phyloP scores from a whole-genome alignment of 2,888 invertebrate genomes.

The Listrodromus nycthemerus region DNA sequence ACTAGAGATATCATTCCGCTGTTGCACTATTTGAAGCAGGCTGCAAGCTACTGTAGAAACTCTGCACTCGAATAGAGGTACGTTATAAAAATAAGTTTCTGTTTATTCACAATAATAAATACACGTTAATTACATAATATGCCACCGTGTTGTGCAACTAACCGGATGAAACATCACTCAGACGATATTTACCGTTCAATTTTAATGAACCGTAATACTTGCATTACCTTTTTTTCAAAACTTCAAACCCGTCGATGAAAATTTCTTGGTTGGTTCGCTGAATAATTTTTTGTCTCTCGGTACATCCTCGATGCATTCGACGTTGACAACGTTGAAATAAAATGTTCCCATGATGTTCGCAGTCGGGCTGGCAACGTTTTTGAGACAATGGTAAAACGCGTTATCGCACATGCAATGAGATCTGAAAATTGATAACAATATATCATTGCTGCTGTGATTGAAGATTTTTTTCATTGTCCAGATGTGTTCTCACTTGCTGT shows the following conservation, averaged over 20 bases:
- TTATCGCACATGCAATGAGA: conserved; percentile 96
- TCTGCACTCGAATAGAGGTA: conserved; percentile 36
- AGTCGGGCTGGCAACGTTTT: conserved; percentile 89
- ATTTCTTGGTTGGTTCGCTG: conserved; percentile 61
- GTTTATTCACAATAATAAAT: conserved; percentile 50
- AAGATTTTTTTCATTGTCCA: conserved; percentile 11
- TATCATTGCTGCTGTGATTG: not conserved
- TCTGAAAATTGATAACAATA: conserved; percentile 81
- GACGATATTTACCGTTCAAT: not conserved
- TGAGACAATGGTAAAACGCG: conserved; percentile 92
- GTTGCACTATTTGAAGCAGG: conserved; percentile 69
- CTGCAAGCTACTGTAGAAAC: conserved; percentile 42
- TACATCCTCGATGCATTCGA: conserved; percentile 89
- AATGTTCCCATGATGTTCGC: conserved; percentile 92
- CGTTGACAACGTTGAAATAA: conserved; percentile 93
- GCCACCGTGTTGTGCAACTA: conserved; percentile 1
- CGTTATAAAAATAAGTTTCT: conserved; percentile 27
- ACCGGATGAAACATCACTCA: not conserved
- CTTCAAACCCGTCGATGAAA: conserved; percentile 55
- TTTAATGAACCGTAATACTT: conserved; percentile 35
- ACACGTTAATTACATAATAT: conserved; percentile 30
- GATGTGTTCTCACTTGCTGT: conserved; percentile 88
- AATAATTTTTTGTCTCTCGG: conserved; percentile 49
- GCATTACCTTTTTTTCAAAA: conserved; percentile 50
- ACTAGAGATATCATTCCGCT: conserved; percentile 64